phyloP scores from a whole-genome alignment of 1,140 invertebrate genomes.

The Trichoplusia ni region DNA sequence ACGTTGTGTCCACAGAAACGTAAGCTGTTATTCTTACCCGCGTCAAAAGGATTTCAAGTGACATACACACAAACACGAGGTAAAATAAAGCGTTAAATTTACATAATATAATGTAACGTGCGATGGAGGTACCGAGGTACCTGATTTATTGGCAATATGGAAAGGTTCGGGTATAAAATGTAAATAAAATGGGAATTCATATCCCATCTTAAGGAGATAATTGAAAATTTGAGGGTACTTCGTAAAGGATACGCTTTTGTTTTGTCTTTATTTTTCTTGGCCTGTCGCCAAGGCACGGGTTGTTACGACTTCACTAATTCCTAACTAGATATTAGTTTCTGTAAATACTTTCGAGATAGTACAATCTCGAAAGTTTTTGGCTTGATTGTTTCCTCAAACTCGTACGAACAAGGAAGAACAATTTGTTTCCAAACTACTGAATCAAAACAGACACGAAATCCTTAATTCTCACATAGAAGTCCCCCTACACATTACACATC shows the following conservation, averaged over 20 bases:
- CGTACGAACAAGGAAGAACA: too few species aligned
- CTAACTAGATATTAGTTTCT: too few species aligned
- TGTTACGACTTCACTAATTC: too few species aligned
- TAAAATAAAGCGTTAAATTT: conserved; percentile 39
- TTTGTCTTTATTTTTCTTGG: background rate
- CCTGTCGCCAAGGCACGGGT: conserved; percentile 1
- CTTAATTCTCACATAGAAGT: too few species aligned
- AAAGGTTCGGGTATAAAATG: conserved; percentile 9
- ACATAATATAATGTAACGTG: conserved; percentile 37
- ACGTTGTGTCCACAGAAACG: background rate
- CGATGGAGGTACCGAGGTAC: background rate
- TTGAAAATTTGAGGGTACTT: conserved; percentile 7
- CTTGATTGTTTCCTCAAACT: too few species aligned
- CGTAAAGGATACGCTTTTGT: conserved; percentile 4
- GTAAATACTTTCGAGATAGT: too few species aligned
- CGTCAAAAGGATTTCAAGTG: conserved; percentile 44
- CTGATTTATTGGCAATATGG: conserved; percentile 39
- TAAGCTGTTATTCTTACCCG: conserved; percentile 40
- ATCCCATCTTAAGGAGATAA: conserved; percentile 1
- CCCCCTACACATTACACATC: conserved; percentile 2
- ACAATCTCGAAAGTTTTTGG: too few species aligned
- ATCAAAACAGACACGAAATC: conserved; percentile 16
- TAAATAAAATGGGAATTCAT: conserved; percentile 21
- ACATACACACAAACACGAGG: conserved; percentile 45
- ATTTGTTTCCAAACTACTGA: background rate